Conservation (phyloP, 1,140 invertebrate genomes). For the Aphelinus atriplicis region DNA sequence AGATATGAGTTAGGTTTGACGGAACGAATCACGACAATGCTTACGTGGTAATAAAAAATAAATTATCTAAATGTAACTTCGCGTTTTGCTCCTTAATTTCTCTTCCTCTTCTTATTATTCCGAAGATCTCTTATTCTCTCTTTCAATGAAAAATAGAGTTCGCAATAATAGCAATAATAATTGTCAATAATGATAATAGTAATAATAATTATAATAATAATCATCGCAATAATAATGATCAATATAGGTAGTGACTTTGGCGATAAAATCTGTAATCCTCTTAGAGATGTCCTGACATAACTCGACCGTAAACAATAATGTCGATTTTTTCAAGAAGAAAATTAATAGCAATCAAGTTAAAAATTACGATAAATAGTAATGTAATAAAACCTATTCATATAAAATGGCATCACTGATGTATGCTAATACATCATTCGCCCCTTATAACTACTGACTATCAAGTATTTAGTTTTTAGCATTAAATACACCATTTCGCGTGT, state of each 20-base stretch:
- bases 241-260: constrained; percentile 34
- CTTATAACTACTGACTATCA: constrained; percentile 37
- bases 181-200: constrained; percentile 37
- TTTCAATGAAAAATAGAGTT: constrained; percentile 42
- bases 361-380: constrained; percentile 27
- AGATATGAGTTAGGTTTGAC: constrained; percentile 49
- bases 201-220: constrained; percentile 36
- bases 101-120: constrained; percentile 6
- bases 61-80: constrained; percentile 45
- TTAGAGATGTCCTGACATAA: constrained; percentile 24
- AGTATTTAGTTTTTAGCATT: constrained; percentile 41
- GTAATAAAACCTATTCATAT: constrained; percentile 40
- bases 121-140: constrained; percentile 1
- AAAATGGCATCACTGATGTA: constrained; percentile 42
- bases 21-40: constrained; percentile 45
- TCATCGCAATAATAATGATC: constrained; percentile 29
- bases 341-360: constrained; percentile 31
- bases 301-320: constrained; percentile 31
- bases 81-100: constrained; percentile 45
- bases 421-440: constrained; percentile 37
- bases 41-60: constrained; percentile 46
- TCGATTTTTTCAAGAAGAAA: not conserved
- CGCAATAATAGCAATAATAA: constrained; percentile 54
- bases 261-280: constrained; percentile 40
- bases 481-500: constrained; percentile 38